Base-by-base conservation (phyloP, 64 coral and sea anemone genomes). In the Dendronephthya gigantea region DNA sequence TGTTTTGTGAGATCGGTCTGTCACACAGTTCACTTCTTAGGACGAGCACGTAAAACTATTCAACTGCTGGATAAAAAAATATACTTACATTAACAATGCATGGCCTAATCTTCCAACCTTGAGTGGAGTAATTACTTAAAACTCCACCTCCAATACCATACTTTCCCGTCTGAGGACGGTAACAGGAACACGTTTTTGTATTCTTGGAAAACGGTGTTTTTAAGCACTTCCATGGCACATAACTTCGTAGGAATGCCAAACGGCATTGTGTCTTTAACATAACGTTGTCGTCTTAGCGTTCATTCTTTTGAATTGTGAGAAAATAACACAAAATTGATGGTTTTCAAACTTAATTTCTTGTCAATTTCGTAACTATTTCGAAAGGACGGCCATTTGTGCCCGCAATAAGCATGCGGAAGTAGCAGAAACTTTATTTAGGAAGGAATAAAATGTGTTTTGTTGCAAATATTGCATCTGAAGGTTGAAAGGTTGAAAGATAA, bases 181-280 rank as follows among this genome's bases (percentile, higher is more conserved):
- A 13, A n/a, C 25, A n/a, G 17, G 55, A 62, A 22, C 19, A 22
- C 6, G 25, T 5, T n/a, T 27, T 62, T n/a, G 7, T 62, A 62
- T n/a, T 23, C 55, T 62, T 62, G 25, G 19, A 62, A 62, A 19
- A 62, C 55, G 17, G 25, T 27, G 55, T n/a, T 19, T 62, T n/a
- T 27, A 62, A 17, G 55, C 17, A 1, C 0, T 23, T 22, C 19
- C 3, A 62, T 62, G 19, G 55, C 19, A 19, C 55, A 92, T 33
- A 97, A 89, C 49, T 87, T 88, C 84, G 89, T 83, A 48, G 90
- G 91, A 33, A 90, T 90, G 55, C 55, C 55, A 50, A 50, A 90
- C 76, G 31, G 39, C 30, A 70, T 72, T 68, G 23, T 70, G 83
- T 17, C 84, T 40, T 22, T 88, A 84, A 83, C 39, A 90, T 51